These are phyloP conservation scores for Punctoribates punctum DNA, from an alignment of 2,888 invertebrate genomes.

Conservation along the genomic window DNA sequence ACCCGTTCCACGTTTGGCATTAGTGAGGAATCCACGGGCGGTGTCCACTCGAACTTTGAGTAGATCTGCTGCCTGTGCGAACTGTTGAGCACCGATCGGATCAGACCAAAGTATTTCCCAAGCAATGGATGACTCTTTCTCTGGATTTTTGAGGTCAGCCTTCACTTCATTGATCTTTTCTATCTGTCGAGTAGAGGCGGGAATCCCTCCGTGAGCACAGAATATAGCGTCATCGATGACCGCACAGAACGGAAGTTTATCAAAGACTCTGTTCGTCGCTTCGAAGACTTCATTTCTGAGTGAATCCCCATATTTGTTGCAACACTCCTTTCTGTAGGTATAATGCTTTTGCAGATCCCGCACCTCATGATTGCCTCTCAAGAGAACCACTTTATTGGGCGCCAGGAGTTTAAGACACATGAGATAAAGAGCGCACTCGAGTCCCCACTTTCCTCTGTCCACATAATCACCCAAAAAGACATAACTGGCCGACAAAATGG, in stretches of 20 bases:
- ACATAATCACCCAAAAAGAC: conserved; percentile 74
- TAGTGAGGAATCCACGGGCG: conserved; percentile 98
- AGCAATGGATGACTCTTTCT: background rate
- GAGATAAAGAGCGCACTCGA: conserved; percentile 61
- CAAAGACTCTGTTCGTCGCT: conserved; percentile 76
- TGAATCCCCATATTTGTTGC: conserved; percentile 71
- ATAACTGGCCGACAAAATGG: conserved; percentile 63
- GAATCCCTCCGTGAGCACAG: conserved; percentile 91
- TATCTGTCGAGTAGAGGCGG: too few species aligned
- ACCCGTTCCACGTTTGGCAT: conserved; percentile 99
- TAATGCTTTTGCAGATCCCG: conserved; percentile 43
- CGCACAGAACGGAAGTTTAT: conserved; percentile 97
- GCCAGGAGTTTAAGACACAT: conserved; percentile 67
- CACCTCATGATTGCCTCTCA: conserved; percentile 73
- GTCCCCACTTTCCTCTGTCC: conserved; percentile 65
- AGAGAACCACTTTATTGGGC: conserved; percentile 62
- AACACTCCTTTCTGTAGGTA: conserved; percentile 94
- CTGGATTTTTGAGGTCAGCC: background rate
- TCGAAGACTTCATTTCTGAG: conserved; percentile 98
- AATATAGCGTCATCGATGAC: conserved; percentile 99
- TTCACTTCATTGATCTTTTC: background rate
- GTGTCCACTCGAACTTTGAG: conserved; percentile 80
- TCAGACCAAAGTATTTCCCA: background rate
- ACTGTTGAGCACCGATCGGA: background rate
- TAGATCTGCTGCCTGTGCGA: conserved; percentile 87